Conservation (phyloP, 2,888 invertebrate species). For the Taphrorychus bicolor region DNA sequence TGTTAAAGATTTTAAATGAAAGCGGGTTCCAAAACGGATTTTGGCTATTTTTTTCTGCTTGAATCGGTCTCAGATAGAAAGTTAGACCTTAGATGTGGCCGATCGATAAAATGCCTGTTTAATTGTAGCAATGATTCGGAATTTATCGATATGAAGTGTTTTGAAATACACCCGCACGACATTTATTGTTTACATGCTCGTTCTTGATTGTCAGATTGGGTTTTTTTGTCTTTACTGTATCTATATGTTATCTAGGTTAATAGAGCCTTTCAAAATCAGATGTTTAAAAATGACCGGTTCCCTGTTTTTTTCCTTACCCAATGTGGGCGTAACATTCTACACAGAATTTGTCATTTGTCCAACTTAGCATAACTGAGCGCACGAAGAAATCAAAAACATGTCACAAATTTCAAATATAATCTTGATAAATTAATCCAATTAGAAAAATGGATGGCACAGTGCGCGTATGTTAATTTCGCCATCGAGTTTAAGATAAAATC, state of each 20-base stretch:
- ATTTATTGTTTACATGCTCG: constrained; percentile 23
- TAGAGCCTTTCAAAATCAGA: background rate
- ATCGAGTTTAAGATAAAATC: background rate
- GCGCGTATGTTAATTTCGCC: background rate
- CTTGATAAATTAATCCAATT: constrained; percentile 8
- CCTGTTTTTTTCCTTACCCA: background rate
- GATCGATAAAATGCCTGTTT: constrained; percentile 17
- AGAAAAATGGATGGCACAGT: constrained; percentile 2
- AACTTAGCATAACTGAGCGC: background rate
- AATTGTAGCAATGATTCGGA: constrained; percentile 27
- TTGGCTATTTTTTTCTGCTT: constrained; percentile 14
- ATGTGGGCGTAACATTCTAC: background rate
- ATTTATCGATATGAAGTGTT: constrained; percentile 14
- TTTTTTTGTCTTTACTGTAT: constrained; percentile 10
- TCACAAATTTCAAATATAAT: background rate
- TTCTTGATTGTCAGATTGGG: constrained; percentile 12
- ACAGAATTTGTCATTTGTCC: background rate
- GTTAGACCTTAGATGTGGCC: constrained; percentile 14
- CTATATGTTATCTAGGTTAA: background rate
- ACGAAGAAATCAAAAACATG: background rate
- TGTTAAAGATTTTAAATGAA: constrained; percentile 30
- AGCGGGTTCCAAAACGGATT: constrained; percentile 33
- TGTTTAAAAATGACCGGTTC: no score
- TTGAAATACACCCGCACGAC: constrained; percentile 24
- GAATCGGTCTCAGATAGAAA: constrained; percentile 21